phyloP scores from a whole-genome alignment of 2,797 vertebrate genomes.

The Crypturellus tataupa region DNA sequence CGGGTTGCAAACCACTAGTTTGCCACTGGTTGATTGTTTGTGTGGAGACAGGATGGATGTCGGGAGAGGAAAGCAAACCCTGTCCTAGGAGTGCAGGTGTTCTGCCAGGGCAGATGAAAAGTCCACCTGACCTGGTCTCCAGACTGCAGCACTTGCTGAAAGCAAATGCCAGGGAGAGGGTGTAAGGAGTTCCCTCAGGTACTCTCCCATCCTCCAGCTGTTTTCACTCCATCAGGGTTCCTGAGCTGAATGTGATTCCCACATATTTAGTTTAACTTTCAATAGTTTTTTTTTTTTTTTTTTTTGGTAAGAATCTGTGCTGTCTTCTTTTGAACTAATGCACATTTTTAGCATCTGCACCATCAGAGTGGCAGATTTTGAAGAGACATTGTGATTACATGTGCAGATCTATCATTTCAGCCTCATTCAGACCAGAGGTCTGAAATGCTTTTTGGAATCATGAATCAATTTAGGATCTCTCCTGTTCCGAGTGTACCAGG shows the following conservation, averaged over 20 bases:
- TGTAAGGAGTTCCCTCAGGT: background rate
- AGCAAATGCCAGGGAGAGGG: background rate
- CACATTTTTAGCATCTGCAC: fast-evolving
- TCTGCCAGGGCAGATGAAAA: fast-evolving
- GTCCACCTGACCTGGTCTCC: background rate
- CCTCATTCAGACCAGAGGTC: background rate
- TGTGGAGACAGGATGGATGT: background rate
- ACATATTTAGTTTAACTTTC: background rate
- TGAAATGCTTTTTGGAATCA: background rate
- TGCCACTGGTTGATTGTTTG: background rate
- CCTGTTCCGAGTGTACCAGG: background rate
- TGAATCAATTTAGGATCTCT: background rate
- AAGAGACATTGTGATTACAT: background rate
- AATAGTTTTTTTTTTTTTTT: background rate
- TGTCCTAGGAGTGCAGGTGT: background rate
- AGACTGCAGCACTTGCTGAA: background rate
- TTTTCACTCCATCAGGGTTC: background rate
- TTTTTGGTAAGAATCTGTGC: background rate
- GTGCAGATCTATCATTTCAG: background rate
- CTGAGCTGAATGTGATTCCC: background rate
- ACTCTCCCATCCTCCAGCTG: background rate
- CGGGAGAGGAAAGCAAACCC: too few species aligned
- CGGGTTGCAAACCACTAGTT: background rate
- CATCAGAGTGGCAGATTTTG: background rate
- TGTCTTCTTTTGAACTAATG: background rate